Base-by-base conservation (phyloP, 2,888 invertebrate genomes). In the Calameuta idolon region DNA sequence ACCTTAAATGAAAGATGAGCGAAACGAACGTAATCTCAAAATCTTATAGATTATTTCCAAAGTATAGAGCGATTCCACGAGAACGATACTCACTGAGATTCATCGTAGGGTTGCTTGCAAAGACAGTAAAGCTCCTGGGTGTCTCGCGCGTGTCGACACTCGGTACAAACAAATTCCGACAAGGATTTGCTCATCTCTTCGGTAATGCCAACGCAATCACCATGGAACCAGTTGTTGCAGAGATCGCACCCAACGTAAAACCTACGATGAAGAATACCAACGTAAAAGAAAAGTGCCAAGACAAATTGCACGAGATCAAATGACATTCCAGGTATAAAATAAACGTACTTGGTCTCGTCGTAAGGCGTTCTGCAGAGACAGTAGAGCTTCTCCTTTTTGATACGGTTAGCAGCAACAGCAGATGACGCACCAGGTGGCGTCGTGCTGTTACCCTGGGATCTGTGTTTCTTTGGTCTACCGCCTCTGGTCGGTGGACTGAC, bases 181-280 rank as follows among this genome's bases (percentile, higher is more conserved):
- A 99, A 94, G 35, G 95, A 94, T 91, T 97, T 96, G 81, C 98
- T 98, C 93, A 96, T 96, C 90, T 96, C 96, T 92, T 98, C 98
- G 0, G 97, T 97, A 80, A 99, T 97, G 73, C 96, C 97, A 15
- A 99, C 98, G 91, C 99, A 99, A 85, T 97, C 96, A 1, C 98
- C 98, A 91, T 99, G 99, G 94, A 98, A 99, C 99, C 99, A 99
- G 92, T 98, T 98, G 89, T 97, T 97, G 92, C 99, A 99, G 88
- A 98, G 93, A 92, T 99, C 98, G 92, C 99, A 99, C 80, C 98
- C 98, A 83, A 99, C 97, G 92, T 99, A 99, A 92, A 99, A 99
- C 91, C 97, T 97, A 88, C 31, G 89, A 85, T 75, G 77, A 79
- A 55, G 23, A 23, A 23, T 55, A 55, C 0, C 23, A 55, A 23